phyloP scores from a whole-genome alignment of 2,888 invertebrate species.

The Pycnomerus fuliginosus region DNA sequence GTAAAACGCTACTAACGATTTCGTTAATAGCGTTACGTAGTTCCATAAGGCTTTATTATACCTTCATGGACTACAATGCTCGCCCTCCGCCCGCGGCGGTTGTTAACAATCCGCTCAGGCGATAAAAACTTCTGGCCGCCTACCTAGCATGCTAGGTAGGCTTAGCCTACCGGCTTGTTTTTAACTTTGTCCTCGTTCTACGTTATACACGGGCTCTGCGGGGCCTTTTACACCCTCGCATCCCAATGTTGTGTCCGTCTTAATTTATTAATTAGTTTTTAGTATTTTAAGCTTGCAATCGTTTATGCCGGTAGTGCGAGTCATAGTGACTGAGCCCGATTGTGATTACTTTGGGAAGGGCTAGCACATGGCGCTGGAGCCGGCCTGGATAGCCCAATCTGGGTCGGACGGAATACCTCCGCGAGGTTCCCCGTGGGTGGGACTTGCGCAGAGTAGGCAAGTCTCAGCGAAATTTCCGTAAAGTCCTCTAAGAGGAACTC shows the following conservation, averaged over 20 bases:
- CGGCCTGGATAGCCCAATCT: background rate
- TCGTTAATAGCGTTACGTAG: constrained; percentile 36
- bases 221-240: background rate
- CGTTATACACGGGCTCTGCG: background rate
- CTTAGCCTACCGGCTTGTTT: background rate
- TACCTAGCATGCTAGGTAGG: too few relatives aligned
- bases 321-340: background rate
- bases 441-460: background rate
- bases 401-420: background rate
- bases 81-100: constrained; percentile 26
- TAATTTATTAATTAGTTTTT: too few relatives aligned
- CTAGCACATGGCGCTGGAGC: background rate
- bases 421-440: constrained; percentile 1
- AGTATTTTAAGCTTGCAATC: background rate
- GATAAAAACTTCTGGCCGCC: background rate
- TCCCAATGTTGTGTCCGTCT: background rate
- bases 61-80: constrained; percentile 37
- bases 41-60: constrained; percentile 37
- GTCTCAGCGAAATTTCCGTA: background rate
- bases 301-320: background rate
- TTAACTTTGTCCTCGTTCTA: background rate
- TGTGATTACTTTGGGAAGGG: background rate
- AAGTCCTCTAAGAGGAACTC: background rate
- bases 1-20: constrained; percentile 27
- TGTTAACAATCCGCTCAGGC: constrained; percentile 5